Percentiles rank a stretch among this genome's conserved stretches.
phyloP scores from a whole-genome alignment of 2,888 invertebrate genomes.

The Cacoxenus indagator region DNA sequence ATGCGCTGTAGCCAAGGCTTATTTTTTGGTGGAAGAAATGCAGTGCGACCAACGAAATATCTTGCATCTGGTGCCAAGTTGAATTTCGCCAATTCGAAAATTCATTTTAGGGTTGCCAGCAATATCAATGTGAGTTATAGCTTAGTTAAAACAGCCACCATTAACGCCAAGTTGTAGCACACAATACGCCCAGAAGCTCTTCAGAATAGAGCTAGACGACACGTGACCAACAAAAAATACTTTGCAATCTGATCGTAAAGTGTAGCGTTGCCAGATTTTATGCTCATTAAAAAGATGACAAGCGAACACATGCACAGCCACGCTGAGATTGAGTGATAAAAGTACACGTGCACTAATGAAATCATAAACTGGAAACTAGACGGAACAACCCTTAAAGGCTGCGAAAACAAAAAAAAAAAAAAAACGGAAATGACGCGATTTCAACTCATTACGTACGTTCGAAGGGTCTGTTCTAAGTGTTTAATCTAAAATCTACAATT shows the following conservation, averaged over 20 bases:
- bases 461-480: neutral
- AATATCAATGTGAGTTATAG: neutral
- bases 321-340: conserved; percentile 51
- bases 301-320: conserved; percentile 33
- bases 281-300: conserved; percentile 57
- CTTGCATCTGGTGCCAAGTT: conserved; percentile 11
- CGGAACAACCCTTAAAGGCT: neutral
- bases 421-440: neutral
- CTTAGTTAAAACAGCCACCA: neutral
- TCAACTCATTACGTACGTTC: neutral
- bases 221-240: conserved; percentile 45
- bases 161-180: neutral
- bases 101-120: neutral
- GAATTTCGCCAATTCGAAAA: neutral
- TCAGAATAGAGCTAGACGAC: conserved; percentile 23
- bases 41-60: conserved; percentile 1
- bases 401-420: neutral
- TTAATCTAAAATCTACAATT: conserved; percentile 1
- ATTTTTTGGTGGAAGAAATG: neutral
- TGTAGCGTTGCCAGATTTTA: conserved; percentile 31
- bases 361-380: conserved; percentile 14
- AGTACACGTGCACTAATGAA: conserved; percentile 36
- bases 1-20: neutral
- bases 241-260: conserved; percentile 1
- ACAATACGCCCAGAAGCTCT: conserved; percentile 7